These are phyloP conservation scores for Aspidiotus rigidus DNA, from an alignment of 2,888 invertebrate genomes.

Conservation along the genomic window DNA sequence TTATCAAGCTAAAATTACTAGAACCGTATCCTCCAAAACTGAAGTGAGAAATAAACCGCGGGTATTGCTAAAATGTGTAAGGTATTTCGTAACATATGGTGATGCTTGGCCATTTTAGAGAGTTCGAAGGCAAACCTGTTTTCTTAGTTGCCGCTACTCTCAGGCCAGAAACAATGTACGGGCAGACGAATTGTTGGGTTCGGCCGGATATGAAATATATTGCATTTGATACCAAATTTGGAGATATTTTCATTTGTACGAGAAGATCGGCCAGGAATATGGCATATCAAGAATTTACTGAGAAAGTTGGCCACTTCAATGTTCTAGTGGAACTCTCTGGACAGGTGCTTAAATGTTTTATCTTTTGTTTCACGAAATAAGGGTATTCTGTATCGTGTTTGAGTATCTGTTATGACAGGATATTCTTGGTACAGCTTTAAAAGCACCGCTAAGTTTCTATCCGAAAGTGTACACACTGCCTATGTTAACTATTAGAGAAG, in stretches of 20 bases:
- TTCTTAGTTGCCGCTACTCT: slow-evolving; percentile 92
- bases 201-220: slow-evolving; percentile 91
- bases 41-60: slow-evolving; percentile 45
- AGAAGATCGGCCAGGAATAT: slow-evolving; percentile 85
- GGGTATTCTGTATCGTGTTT: too few relatives aligned
- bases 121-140: slow-evolving; percentile 51
- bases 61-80: background rate
- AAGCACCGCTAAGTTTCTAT: slow-evolving; percentile 77
- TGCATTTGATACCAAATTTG: slow-evolving; percentile 62
- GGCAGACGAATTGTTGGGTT: slow-evolving; percentile 98
- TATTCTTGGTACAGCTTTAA: slow-evolving; percentile 72
- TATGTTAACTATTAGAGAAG: slow-evolving; percentile 95
- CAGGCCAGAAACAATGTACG: slow-evolving; percentile 99
- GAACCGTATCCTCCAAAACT: slow-evolving; percentile 63
- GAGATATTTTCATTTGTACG: slow-evolving; percentile 80
- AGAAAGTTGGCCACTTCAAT: slow-evolving; percentile 65
- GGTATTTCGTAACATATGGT: background rate
- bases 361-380: background rate
- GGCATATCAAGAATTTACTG: slow-evolving; percentile 86
- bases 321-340: slow-evolving; percentile 62
- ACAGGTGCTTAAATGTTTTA: slow-evolving; percentile 44
- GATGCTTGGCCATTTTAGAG: slow-evolving; percentile 42
- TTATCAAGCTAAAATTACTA: slow-evolving; percentile 82
- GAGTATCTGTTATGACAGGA: slow-evolving; percentile 43
- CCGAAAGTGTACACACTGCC: slow-evolving; percentile 83